A percentile compares a stretch with the other conserved stretches of the same genome.
Conservation (phyloP, 2,113 vertebrate species). For the Percopsis transmontana region DNA sequence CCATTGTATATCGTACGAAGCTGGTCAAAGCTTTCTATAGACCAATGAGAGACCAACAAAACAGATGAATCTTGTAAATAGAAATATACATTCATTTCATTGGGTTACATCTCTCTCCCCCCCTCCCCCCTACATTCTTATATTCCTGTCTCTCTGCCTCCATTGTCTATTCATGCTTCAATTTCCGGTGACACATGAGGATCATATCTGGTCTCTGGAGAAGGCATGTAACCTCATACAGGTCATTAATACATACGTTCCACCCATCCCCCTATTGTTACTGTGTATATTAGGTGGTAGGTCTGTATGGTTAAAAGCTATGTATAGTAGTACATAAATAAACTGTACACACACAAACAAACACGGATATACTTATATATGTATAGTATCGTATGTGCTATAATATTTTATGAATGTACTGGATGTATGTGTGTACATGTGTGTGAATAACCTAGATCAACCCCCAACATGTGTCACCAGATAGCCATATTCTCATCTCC, state of each 20-base stretch:
- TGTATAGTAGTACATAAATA: too few relatives aligned
- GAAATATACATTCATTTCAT: too few relatives aligned
- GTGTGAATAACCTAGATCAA: not conserved
- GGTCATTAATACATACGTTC: conserved; percentile 56
- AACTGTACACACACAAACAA: too few relatives aligned
- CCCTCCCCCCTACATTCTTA: not conserved
- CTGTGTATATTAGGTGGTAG: conserved; percentile 17
- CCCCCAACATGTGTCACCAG: conserved; percentile 22
- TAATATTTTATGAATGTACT: not conserved
- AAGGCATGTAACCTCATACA: conserved; percentile 51
- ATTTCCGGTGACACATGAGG: conserved; percentile 49
- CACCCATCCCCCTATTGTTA: conserved; percentile 41
- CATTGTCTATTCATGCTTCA: conserved; percentile 46
- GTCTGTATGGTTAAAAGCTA: conserved; percentile 1
- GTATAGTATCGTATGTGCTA: not conserved
- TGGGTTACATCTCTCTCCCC: not conserved
- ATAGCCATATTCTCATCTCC: not conserved
- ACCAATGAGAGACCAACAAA: too few relatives aligned
- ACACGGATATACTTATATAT: not conserved
- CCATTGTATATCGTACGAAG: too few relatives aligned
- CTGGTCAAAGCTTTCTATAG: too few relatives aligned
- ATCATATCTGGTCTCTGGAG: conserved; percentile 52
- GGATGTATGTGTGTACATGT: not conserved
- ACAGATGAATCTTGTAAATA: too few relatives aligned
- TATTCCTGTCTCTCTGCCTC: conserved; percentile 9